Conservation (phyloP, 2,113 vertebrate genomes). For the Casuarius casuarius region DNA sequence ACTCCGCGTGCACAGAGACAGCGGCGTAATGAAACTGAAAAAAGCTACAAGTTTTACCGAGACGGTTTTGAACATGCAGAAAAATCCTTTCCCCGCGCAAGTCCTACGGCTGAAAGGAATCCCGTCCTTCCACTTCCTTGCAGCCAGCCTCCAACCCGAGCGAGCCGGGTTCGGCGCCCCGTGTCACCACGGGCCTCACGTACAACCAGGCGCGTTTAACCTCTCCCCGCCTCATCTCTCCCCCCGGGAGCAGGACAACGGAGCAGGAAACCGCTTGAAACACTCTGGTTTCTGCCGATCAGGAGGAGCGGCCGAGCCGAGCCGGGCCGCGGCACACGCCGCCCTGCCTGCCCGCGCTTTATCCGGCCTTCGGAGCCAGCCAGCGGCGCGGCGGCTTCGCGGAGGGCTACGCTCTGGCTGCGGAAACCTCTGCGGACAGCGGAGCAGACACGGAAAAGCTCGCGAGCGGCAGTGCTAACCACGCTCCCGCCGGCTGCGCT, state of each 20-base stretch:
- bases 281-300: no score
- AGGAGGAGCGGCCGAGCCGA: no score
- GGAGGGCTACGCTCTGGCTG: background rate
- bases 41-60: rapidly evolving
- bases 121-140: no score
- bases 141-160: no score
- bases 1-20: rapidly evolving
- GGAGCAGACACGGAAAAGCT: background rate
- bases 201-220: no score
- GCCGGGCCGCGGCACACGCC: background rate
- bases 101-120: background rate
- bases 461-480: rapidly evolving
- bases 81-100: background rate
- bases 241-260: background rate
- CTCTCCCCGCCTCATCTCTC: no score
- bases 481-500: background rate
- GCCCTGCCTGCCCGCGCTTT: no score
- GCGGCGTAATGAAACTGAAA: rapidly evolving
- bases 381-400: background rate
- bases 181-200: no score
- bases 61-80: rapidly evolving
- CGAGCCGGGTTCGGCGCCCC: no score
- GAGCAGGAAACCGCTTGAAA: background rate
- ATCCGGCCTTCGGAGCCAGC: no score
- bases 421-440: background rate